Conservation (phyloP, 2,113 vertebrate species). For the Tachysurus fulvidraco region DNA sequence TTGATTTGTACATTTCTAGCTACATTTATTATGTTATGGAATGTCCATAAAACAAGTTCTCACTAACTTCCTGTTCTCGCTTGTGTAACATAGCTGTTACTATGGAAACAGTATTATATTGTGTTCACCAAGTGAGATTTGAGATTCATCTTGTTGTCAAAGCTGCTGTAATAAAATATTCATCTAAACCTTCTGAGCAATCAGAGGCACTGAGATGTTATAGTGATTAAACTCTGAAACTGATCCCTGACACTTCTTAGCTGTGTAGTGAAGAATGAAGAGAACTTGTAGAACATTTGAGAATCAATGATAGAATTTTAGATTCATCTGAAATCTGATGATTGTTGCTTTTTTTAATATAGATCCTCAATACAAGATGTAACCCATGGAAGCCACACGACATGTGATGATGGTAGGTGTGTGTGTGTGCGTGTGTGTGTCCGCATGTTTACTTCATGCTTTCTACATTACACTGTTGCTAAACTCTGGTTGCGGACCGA, state of each 20-base stretch:
- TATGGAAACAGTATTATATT: not conserved
- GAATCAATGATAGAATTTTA: not conserved
- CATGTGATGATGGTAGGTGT: conserved; percentile 15
- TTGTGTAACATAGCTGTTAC: no score
- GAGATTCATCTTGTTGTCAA: not conserved
- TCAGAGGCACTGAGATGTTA: not conserved
- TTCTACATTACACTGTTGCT: not conserved
- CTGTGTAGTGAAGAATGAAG: not conserved
- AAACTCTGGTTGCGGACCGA: not conserved
- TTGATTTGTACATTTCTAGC: not conserved
- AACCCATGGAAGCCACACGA: not conserved
- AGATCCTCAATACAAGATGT: conserved; percentile 50
- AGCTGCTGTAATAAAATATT: not conserved
- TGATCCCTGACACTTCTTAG: not conserved
- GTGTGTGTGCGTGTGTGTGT: not conserved
- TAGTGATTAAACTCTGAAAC: not conserved
- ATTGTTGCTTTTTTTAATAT: conserved; percentile 27
- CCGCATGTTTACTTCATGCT: not conserved
- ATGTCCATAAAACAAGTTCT: not conserved
- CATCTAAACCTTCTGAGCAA: not conserved
- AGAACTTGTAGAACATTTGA: not conserved
- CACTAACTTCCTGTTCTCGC: not conserved
- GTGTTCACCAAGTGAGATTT: no score
- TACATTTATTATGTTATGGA: not conserved
- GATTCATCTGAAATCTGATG: not conserved